Conservation (phyloP, 2,888 invertebrate genomes). For the Nudaria mundana region DNA sequence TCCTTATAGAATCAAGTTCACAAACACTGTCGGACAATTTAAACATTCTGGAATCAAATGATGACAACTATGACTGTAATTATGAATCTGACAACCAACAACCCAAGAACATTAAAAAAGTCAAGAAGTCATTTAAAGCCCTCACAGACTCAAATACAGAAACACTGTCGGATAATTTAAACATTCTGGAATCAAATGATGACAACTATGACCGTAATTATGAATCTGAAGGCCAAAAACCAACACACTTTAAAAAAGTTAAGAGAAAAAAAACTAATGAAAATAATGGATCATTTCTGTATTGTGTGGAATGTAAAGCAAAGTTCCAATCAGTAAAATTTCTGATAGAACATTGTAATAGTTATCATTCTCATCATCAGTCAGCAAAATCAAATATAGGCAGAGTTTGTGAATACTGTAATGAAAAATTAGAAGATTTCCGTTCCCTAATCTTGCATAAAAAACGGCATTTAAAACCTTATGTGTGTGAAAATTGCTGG, state of each 20-base stretch:
- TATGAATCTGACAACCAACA: slow-evolving; percentile 52
- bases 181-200: slow-evolving; percentile 38
- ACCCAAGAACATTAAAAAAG: slow-evolving; percentile 30
- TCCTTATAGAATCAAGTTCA: slow-evolving; percentile 60
- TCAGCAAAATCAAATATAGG: slow-evolving; percentile 54
- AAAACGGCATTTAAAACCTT: slow-evolving; percentile 67
- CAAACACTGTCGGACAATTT: slow-evolving; percentile 48
- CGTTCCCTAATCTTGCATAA: slow-evolving; percentile 64
- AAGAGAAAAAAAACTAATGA: slow-evolving; percentile 30
- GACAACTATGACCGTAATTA: slow-evolving; percentile 52
- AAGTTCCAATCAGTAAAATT: slow-evolving; percentile 51
- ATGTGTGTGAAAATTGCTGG: slow-evolving; percentile 72
- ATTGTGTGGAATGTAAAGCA: slow-evolving; percentile 69
- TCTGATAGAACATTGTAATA: slow-evolving; percentile 57
- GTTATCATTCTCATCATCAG: too few relatives aligned
- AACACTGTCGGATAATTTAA: slow-evolving; percentile 44
- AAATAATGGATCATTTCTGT: slow-evolving; percentile 42
- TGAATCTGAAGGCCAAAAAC: slow-evolving; percentile 50
- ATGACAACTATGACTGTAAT: slow-evolving; percentile 50
- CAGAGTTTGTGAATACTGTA: slow-evolving; percentile 70
- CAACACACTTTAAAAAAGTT: slow-evolving; percentile 25
- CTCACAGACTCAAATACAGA: slow-evolving; percentile 62
- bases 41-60: slow-evolving; percentile 37
- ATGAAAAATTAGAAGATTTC: slow-evolving; percentile 72
- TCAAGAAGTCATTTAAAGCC: slow-evolving; percentile 61